Conservation (phyloP, 2,888 invertebrate genomes). For the Drosophila recens region DNA sequence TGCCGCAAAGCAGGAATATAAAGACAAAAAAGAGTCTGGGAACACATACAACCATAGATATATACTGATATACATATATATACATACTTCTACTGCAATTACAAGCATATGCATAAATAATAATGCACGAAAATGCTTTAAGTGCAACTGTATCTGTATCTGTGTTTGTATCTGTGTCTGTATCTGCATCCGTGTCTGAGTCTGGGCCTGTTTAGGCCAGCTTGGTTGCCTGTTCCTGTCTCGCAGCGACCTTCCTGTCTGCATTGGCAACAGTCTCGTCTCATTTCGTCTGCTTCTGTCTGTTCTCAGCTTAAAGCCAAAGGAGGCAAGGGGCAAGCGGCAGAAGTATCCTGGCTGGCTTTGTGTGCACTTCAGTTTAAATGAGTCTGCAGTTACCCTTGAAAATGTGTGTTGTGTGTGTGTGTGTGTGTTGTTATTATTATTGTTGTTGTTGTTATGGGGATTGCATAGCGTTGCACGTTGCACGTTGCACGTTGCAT, state of each 20-base stretch:
- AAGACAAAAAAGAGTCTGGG: conserved; percentile 55
- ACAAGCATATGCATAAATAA: conserved; percentile 81
- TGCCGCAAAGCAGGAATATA: conserved; percentile 35
- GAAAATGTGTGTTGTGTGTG: conserved; percentile 57
- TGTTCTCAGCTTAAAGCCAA: conserved; percentile 23
- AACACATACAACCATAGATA: conserved; percentile 41
- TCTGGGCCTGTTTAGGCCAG: conserved; percentile 23
- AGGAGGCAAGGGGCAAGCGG: background rate
- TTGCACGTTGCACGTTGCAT: conserved; percentile 50
- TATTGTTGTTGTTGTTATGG: conserved; percentile 47
- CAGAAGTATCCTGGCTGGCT: conserved; percentile 11
- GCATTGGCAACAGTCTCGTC: conserved; percentile 52
- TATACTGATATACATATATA: conserved; percentile 13
- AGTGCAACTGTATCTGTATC: conserved; percentile 52
- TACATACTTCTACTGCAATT: conserved; percentile 57
- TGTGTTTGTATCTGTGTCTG: background rate
- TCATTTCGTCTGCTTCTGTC: conserved; percentile 7
- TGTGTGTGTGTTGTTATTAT: conserved; percentile 28
- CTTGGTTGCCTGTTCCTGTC: conserved; percentile 37
- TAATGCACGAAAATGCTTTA: conserved; percentile 79
- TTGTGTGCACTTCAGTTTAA: conserved; percentile 70
- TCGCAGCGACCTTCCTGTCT: conserved; percentile 20
- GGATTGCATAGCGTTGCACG: conserved; percentile 58
- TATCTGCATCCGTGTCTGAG: conserved; percentile 5
- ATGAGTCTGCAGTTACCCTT: conserved; percentile 81